Base-by-base conservation (phyloP, 2,113 vertebrate genomes). In the Semnornis frantzii region DNA sequence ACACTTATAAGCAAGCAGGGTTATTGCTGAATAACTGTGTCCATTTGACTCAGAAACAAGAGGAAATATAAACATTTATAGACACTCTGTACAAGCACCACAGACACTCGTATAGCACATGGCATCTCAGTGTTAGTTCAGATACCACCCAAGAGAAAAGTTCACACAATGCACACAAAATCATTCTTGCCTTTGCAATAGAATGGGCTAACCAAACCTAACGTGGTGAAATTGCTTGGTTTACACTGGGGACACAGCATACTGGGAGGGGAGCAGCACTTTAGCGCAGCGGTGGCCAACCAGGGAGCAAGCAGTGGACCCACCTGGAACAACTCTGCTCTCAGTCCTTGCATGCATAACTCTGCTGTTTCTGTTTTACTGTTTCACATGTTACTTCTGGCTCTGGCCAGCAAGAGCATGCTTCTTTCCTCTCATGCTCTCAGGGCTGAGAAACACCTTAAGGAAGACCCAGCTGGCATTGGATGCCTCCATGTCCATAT, bases 101-200 rank as follows among this genome's bases (percentile, higher is more conserved):
- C 5, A 65, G 57, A 42, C 2, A 4, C 24, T 86, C 0, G 0
- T 39, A 46, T 1, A 58, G 59, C 54, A 66, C 57, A 39, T 31
- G n/a, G 50, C 65, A 83, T 60, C 46, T 20, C 23, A 23, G n/a
- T 11, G 52, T 70, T 39, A 63, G 9, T 27, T 68, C 46, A 46
- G 42, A 39, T 19, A 86, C 15, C 52, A 57, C 63, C 30, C 58
- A 52, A 46, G 17, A 85, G 57, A 60, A 59, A 27, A 71, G 21
- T 33, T 72, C 44, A 23, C 19, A 30, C 37, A 78, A 31, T 10
- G 18, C 10, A 11, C 19, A 57, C 24, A 55, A 63, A 94, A 52
- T 42, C 60, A 5, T 52, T 24, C 54, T 60, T 89, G 10, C 13
- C 15, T 72, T 68, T 11, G 4, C 42, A 59, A 42, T 6, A 44